Evolutionary conservation across 2,113 vertebrate genomes (phyloP), one percentile per base, ranked within the genome.

Genomic region (Pachycephala philippinensis): DNA sequence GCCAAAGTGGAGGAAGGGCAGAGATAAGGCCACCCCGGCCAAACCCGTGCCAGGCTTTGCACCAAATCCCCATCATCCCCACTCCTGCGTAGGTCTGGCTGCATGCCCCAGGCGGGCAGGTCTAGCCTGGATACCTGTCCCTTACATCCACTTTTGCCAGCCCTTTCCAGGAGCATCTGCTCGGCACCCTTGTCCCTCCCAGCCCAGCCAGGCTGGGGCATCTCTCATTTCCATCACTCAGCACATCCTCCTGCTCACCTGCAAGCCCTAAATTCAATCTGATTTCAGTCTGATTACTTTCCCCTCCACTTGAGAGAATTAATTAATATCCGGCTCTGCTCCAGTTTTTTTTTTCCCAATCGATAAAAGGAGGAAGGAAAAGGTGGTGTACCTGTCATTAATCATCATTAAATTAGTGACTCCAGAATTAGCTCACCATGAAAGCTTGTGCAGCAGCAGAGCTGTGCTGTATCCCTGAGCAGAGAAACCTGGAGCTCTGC

Each of bases 281-380:
- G 96, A 97, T 97, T 97, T 97, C 86, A 92, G 89, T 40, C 96
- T 98, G 97, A 98, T 98, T 97, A 96, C 91, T 96, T 97, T 97
- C 91, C 89, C 95, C 95, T 96, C 92, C 79, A 79, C 77, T 82
- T 90, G 95, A 96, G 97, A 97, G 97, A 95, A 96, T 97, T 98
- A 97, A 98, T 98, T 98, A 97, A 96, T 96, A 96, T 96, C 97
- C 68, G 2, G 39, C 22, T 30, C 86, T 35, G 52, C 82, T 92
- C 89, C 8, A 26, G 61, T 26, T 77, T 77, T 57, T 49, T 39
- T 59, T 69, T 27, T 2, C 13, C 90, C 92, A 91, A 83, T 97
- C 78, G 68, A 97, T 97, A 76, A 93, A 93, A 97, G 69, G 65
- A 96, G 94, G 93, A 87, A 93, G 87, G 90, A 61, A 82, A 91